Percentiles rank a stretch among this genome's conserved stretches.
Evolutionary conservation across 2,797 vertebrate species (phyloP).

Genomic region (Hydrolagus colliei): DNA sequence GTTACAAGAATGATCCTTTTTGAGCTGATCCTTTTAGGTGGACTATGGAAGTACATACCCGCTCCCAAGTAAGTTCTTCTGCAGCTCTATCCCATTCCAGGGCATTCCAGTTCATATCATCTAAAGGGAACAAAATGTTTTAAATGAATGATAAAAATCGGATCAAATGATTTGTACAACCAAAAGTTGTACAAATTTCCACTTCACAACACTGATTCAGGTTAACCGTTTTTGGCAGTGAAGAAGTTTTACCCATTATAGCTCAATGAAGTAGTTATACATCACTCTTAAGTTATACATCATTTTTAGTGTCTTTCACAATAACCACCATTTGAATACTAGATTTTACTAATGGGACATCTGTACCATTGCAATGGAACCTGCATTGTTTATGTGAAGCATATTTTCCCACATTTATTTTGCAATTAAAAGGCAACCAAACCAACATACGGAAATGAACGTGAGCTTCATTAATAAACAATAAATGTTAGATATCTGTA

Average conservation of each 20-base stretch:
- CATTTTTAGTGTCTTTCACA: too few species aligned
- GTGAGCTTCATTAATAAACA: too few species aligned
- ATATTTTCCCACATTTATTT: too few species aligned
- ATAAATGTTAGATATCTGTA: too few species aligned
- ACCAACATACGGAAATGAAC: too few species aligned
- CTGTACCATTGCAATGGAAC: too few species aligned
- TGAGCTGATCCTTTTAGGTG: background rate
- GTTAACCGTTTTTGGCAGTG: background rate
- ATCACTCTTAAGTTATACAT: too few species aligned
- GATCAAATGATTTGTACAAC: background rate
- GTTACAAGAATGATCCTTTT: background rate
- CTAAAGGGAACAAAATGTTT: slow-evolving; percentile 52
- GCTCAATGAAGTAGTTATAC: too few species aligned
- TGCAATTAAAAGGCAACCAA: too few species aligned
- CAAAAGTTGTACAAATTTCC: background rate
- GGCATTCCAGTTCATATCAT: slow-evolving; percentile 99
- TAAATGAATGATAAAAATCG: background rate
- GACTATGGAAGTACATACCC: slow-evolving; percentile 63
- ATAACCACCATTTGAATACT: too few species aligned
- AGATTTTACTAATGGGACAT: too few species aligned
- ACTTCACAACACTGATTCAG: background rate
- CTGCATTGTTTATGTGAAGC: too few species aligned
- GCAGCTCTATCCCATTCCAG: slow-evolving; percentile 97
- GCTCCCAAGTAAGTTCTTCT: slow-evolving; percentile 96
- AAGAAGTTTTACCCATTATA: background rate